Conservation (phyloP, 2,797 vertebrate genomes). For the Cottoperca gobio region DNA sequence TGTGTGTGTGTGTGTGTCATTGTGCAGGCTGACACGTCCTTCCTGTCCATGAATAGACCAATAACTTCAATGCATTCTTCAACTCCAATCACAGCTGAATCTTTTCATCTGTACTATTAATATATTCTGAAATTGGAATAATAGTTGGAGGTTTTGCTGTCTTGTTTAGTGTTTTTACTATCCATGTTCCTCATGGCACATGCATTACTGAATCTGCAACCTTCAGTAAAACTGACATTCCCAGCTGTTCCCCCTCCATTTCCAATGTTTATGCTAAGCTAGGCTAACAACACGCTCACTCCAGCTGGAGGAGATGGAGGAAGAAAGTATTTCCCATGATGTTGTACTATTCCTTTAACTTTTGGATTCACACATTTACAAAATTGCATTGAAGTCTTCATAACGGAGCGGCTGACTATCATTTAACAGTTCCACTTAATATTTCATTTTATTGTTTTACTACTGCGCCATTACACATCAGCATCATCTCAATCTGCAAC, state of each 20-base stretch:
- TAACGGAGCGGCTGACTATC: neutral
- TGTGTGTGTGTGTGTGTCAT: too few species aligned
- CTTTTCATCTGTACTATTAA: neutral
- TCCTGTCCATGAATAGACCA: conserved; percentile 19
- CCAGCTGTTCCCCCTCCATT: too few species aligned
- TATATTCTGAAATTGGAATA: too few species aligned
- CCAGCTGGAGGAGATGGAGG: too few species aligned
- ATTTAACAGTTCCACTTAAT: neutral
- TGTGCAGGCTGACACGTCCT: conserved; percentile 26
- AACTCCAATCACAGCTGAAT: neutral
- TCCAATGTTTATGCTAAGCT: too few species aligned
- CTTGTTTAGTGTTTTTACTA: neutral
- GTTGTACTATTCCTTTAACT: too few species aligned
- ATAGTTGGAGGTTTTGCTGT: too few species aligned
- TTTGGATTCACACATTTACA: neutral
- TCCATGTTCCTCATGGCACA: neutral
- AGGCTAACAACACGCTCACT: too few species aligned
- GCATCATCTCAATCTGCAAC: neutral
- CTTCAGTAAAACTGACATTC: too few species aligned
- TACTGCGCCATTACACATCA: neutral
- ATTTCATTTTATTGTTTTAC: neutral
- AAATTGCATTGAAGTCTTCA: neutral
- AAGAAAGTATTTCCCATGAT: too few species aligned
- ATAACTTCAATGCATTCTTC: neutral
- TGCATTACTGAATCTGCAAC: neutral